Evolutionary conservation across 2,113 vertebrate genomes (phyloP), one percentile per base, ranked within the genome.

Genomic region (Trochalopteron elliotii): DNA sequence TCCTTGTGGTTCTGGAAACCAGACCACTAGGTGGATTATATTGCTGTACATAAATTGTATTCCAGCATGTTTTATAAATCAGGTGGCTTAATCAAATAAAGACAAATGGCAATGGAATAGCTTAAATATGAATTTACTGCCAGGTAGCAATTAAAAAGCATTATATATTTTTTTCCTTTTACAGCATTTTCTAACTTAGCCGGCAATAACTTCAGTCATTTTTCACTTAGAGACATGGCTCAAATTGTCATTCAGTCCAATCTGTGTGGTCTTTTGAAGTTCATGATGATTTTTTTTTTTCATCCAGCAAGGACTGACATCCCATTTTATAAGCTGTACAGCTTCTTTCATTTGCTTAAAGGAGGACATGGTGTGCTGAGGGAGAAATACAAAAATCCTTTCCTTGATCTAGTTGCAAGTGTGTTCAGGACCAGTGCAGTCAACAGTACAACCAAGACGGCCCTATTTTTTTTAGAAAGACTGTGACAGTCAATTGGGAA

Each of bases 1-100:
- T 94, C 67, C 77, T 47, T 94, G 84, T 89, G 87, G 60, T 93
- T 96, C 85, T 64, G 59, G 30, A 95, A 85, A 81, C 63, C 93
- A 94, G 83, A 96, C 83, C 94, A 37, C 68, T 65, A 50, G 77
- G 69, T 89, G 63, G 49, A 81, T 84, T 86, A 59, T 64, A 92
- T 9, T 31, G 70, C 72, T 93, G 60, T 28, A 52, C 82, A 95
- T 83, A 69, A 84, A 90, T 83, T 94, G 16, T 63, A 71, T 83
- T 90, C 77, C 53, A 76, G 45, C 65, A 82, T 90, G 57, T 86
- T 77, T 94, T 89, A 79, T 89, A 78, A 91, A 94, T 94, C 94
- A 86, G 40, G 72, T 93, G 83, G 71, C 72, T 79, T 86, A 87
- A 76, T 82, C 77, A 49, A 60, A 83, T 91, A 59, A 77, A 94